Base-by-base conservation (phyloP, 2,797 vertebrate species). In the Pseudochaenichthys georgianus region DNA sequence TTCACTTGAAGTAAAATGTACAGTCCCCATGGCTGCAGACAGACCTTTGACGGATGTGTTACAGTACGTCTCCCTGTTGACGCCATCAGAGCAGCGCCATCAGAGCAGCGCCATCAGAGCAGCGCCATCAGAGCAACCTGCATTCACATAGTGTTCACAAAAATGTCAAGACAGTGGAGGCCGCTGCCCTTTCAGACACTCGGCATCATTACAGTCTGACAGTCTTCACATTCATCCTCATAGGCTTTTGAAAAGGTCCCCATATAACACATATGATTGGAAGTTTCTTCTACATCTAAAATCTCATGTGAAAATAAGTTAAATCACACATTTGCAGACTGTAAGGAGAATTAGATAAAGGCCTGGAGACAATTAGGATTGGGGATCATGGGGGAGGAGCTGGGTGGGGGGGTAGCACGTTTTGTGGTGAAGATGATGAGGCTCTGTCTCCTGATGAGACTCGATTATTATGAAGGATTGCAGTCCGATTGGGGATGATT, bases 351-450 rank as follows among this genome's bases (percentile, higher is more conserved):
- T 79, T 73, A 67, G 74, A 88, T 59, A 82, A 85, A 82, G 60
- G 85, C 81, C 86, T 86, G 89, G 81, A 90, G 87, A 85, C 78
- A 80, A 89, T 90, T 87, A 89, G 63, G 74, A 79, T 51, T 34
- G 65, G 58, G 75, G 34, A 64, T 67, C 54, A 70, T 47, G 63
- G 42, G n/a, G 60, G 28, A 9, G 38, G 43, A 11, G 17, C 9
- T 4, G 15, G n/a, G 4, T 11, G 31, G 66, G 2, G 70, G 75
- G 74, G 34, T 43, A 64, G 57, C 38, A 70, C 16, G 73, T 61
- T 75, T 59, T 69, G 79, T 52, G 79, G 84, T 74, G 69, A 78
- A 64, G 83, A 88, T 77, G 87, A 86, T 79, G 81, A 87, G 77
- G 66, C 80, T 73, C 58, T 82, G 81, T 88, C 87, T 86, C 76